Conservation (phyloP, 2,888 invertebrate genomes). For the Leucoma salicis region DNA sequence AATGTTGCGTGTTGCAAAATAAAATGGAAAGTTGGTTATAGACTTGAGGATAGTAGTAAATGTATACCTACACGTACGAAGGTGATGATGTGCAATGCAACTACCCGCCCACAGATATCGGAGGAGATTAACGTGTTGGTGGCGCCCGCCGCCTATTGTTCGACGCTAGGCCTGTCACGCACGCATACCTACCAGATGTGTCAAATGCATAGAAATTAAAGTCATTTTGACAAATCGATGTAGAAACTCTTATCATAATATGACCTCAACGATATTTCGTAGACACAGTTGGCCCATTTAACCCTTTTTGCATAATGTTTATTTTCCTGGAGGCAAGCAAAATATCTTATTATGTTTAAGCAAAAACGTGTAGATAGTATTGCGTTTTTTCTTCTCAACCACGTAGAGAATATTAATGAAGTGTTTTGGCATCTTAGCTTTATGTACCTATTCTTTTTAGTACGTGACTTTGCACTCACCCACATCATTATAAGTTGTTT, state of each 20-base stretch:
- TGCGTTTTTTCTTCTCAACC: slow-evolving; percentile 6
- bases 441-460: neutral
- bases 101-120: slow-evolving; percentile 58
- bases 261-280: slow-evolving; percentile 2
- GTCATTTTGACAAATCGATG: slow-evolving; percentile 24
- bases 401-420: slow-evolving; percentile 13
- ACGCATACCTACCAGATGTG: slow-evolving; percentile 39
- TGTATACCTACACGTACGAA: slow-evolving; percentile 56
- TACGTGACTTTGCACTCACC: neutral
- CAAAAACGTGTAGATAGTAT: slow-evolving; percentile 11
- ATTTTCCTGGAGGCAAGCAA: slow-evolving; percentile 20
- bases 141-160: slow-evolving; percentile 62
- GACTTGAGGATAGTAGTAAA: slow-evolving; percentile 52
- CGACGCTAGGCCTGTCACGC: slow-evolving; percentile 31
- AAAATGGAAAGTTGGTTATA: slow-evolving; percentile 69
- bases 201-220: slow-evolving; percentile 30
- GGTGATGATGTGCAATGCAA: slow-evolving; percentile 71
- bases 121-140: slow-evolving; percentile 64
- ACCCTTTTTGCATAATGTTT: slow-evolving; percentile 10
- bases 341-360: slow-evolving; percentile 10
- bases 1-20: slow-evolving; percentile 63
- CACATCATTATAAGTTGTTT: slow-evolving; percentile 10
- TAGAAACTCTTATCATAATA: slow-evolving; percentile 17
- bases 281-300: slow-evolving; percentile 2
- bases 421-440: slow-evolving; percentile 1